Evolutionary conservation across 2,888 invertebrate genomes (phyloP), one percentile per base, ranked within the genome.

Genomic region (Chrysolina haemoptera): DNA sequence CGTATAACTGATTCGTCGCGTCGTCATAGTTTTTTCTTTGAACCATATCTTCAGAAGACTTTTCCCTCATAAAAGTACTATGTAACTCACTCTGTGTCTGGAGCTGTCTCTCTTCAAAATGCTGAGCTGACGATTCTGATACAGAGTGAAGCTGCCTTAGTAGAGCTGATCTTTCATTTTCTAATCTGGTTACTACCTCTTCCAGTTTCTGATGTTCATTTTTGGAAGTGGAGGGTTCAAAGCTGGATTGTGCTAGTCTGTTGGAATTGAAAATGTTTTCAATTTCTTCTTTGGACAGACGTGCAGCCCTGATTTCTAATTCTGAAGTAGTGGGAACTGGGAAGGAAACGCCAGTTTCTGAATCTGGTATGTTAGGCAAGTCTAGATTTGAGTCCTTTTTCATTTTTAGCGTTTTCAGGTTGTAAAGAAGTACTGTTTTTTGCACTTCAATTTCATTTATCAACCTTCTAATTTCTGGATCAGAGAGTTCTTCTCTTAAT

Each of bases 391-490:
- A 18, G 6, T 71, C 71, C 35, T 73, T 71, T 27, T 73, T 75
- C 12, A 74, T 14, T 68, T 74, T 77, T 9, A 76, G 64, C 48
- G 76, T 43, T 43, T 73, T 79, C 41, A 81, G 70, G 69, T 78
- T 82, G 71, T 79, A 75, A 27, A 81, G 64, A 22, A 82, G 64
- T 43, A 81, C 71, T 10, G 79, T 75, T 68, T 82, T 82, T 18
- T 82, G 81, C 11, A 80, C 66, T 59, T 82, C 81, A 9, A 82
- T 76, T 62, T 82, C 82, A 67, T 81, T 73, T 11, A 82, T 62
- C 18, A 82, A 64, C 11, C 74, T 73, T 67, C 76, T 80, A 8
- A 82, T 76, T 40, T 81, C 79, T 20, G 74, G 70, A 73, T 82
- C 80, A n/a, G 79, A 77, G 6, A 79, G 55, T 10, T 71, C 59